Percentiles rank a stretch among this genome's conserved stretches.
Evolutionary conservation across 2,113 vertebrate species (phyloP).

Genomic region (Caranx melampygus): DNA sequence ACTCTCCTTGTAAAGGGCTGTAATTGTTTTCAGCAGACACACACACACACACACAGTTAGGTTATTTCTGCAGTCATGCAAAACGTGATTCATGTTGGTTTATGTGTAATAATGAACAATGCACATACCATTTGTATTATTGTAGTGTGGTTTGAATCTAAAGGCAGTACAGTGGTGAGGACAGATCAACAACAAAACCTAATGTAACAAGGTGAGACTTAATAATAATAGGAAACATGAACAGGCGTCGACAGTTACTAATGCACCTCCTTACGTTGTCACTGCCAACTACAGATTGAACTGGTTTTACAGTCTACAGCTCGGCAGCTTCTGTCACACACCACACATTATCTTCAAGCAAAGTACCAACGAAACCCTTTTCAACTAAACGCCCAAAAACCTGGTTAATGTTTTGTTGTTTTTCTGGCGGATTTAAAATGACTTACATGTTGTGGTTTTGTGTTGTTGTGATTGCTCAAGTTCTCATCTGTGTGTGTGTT

Average conservation of each 20-base stretch:
- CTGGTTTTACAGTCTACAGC: background rate
- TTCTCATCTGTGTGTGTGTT: background rate
- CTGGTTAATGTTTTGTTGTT: background rate
- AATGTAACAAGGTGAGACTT: constrained; percentile 13
- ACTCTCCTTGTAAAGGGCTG: constrained; percentile 83
- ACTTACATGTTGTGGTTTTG: background rate
- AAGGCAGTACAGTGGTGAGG: background rate
- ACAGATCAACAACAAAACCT: background rate
- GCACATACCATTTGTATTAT: background rate
- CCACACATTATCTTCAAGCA: background rate
- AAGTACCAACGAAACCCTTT: background rate
- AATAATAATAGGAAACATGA: constrained; percentile 18
- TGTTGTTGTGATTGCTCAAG: background rate
- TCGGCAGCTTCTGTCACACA: background rate
- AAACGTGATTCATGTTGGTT: background rate
- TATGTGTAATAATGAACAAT: background rate
- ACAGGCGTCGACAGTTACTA: background rate
- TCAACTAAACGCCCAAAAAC: background rate
- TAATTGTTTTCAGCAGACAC: constrained; percentile 28
- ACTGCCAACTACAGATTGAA: background rate
- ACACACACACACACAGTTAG: constrained; percentile 4
- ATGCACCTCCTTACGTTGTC: background rate
- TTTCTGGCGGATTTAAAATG: background rate
- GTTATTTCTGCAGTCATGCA: constrained; percentile 2
- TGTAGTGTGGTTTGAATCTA: background rate